phyloP scores from a whole-genome alignment of 1,140 invertebrate genomes.

The Mamestra configurata region DNA sequence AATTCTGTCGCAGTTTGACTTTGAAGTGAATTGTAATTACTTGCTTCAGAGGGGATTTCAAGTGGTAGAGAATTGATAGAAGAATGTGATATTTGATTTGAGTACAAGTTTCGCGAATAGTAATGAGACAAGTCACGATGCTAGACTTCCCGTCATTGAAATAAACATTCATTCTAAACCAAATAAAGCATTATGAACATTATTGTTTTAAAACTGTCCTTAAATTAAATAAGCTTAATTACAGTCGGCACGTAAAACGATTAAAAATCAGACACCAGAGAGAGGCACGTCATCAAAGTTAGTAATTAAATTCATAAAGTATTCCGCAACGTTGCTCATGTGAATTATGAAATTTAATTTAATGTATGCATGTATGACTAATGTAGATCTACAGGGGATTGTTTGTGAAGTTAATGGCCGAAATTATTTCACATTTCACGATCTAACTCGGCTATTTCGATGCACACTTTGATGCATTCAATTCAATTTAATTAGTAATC shows the following conservation, averaged over 20 bases:
- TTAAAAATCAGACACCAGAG: slow-evolving; percentile 42
- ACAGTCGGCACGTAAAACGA: slow-evolving; percentile 25
- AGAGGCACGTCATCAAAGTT: slow-evolving; percentile 40
- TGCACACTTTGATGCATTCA: slow-evolving; percentile 12
- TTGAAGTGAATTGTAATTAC: slow-evolving; percentile 19
- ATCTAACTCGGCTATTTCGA: slow-evolving; percentile 16
- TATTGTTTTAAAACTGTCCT: not conserved
- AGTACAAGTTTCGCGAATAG: not conserved
- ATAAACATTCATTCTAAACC: not conserved
- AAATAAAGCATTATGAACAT: slow-evolving; percentile 4
- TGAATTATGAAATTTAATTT: slow-evolving; percentile 48
- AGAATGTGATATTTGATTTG: not conserved
- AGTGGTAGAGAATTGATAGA: not conserved
- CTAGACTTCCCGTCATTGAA: not conserved
- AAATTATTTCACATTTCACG: slow-evolving; percentile 24
- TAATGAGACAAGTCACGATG: not conserved
- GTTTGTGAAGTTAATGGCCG: slow-evolving; percentile 21
- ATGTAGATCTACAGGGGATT: slow-evolving; percentile 39
- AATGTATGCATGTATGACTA: slow-evolving; percentile 39
- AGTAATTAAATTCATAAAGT: slow-evolving; percentile 47
- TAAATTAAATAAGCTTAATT: slow-evolving; percentile 7
- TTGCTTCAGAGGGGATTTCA: not conserved
- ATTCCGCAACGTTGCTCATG: slow-evolving; percentile 44
- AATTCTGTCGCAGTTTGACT: slow-evolving; percentile 1
- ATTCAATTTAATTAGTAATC: slow-evolving; percentile 15